phyloP scores from a whole-genome alignment of 2,113 vertebrate genomes.

The Otolemur garnettii region DNA sequence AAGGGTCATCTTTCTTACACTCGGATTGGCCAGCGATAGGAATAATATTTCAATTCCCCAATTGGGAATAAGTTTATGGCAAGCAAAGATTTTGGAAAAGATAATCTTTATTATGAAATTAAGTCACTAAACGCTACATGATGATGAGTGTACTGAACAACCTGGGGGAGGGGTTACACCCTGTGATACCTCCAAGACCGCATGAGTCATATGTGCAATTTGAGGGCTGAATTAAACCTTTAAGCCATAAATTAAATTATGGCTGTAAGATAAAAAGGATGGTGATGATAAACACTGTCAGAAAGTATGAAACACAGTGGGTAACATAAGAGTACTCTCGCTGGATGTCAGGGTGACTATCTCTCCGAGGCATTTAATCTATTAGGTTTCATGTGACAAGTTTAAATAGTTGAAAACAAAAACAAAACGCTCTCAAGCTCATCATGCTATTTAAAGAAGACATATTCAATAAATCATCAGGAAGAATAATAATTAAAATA shows the following conservation, averaged over 20 bases:
- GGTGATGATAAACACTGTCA: background rate
- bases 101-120: background rate
- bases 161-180: background rate
- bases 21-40: background rate
- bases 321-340: background rate
- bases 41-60: background rate
- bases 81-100: background rate
- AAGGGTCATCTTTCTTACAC: background rate
- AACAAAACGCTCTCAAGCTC: background rate
- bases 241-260: constrained; percentile 18
- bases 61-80: background rate
- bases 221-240: background rate
- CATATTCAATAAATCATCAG: background rate
- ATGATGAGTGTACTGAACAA: background rate
- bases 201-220: background rate
- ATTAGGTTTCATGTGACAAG: background rate
- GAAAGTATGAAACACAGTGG: background rate
- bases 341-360: background rate
- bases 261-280: background rate
- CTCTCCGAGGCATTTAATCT: background rate
- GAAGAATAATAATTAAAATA: background rate
- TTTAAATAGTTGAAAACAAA: background rate
- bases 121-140: background rate
- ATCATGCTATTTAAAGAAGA: background rate
- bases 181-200: background rate